A percentile compares a stretch with the other conserved stretches of the same genome.
phyloP scores from a whole-genome alignment of 2,113 vertebrate species.

The Cervus canadensis region DNA sequence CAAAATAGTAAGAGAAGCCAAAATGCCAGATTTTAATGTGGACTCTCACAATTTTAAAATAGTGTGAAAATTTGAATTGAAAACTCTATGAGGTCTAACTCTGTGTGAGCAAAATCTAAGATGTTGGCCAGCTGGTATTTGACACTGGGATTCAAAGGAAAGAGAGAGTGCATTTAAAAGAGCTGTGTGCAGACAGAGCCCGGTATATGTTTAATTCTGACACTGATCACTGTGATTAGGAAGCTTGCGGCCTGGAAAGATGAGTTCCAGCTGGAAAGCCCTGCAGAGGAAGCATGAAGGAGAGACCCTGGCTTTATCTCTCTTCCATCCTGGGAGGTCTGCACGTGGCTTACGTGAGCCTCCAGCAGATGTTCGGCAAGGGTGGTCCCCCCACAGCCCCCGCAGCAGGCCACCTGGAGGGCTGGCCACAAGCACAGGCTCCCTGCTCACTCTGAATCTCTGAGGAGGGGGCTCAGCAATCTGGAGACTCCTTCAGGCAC shows the following conservation, averaged over 20 bases:
- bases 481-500: not conserved
- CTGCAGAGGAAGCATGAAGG: not conserved
- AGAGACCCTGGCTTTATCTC: not conserved
- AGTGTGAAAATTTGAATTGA: not conserved
- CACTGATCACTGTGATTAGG: not conserved
- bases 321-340: not conserved
- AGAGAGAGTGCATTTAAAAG: not conserved
- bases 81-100: not conserved
- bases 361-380: not conserved
- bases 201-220: not conserved
- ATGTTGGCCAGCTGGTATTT: not conserved
- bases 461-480: not conserved
- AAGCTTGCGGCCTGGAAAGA: not conserved
- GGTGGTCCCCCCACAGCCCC: rapidly evolving
- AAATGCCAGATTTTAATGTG: not conserved
- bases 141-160: not conserved
- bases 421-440: rapidly evolving
- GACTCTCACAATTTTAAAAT: not conserved
- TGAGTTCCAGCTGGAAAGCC: not conserved
- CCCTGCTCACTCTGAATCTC: not conserved
- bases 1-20: not conserved
- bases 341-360: not conserved
- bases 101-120: not conserved
- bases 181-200: not conserved
- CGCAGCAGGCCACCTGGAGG: too few relatives aligned